Conservation (phyloP, 2,888 invertebrate species). For the Epinotia nisella region DNA sequence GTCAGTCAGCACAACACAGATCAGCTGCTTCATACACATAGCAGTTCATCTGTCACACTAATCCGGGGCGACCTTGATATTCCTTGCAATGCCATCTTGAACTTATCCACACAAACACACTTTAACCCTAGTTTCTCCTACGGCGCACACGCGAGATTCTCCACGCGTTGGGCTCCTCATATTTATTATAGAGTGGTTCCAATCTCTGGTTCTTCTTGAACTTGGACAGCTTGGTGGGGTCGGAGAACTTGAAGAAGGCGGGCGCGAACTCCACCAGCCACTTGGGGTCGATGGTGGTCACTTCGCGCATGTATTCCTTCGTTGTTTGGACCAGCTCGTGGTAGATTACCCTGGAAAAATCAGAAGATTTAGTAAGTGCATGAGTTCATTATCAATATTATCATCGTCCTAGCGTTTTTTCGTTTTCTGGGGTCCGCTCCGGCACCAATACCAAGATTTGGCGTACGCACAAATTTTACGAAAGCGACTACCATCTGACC, state of each 20-base stretch:
- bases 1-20: background rate
- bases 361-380: slow-evolving; percentile 1
- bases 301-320: slow-evolving; percentile 99
- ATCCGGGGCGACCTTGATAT: background rate
- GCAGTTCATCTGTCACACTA: background rate
- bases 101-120: background rate
- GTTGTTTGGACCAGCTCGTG: slow-evolving; percentile 99
- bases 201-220: slow-evolving; percentile 99
- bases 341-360: slow-evolving; percentile 93
- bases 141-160: slow-evolving; percentile 96
- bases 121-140: slow-evolving; percentile 89
- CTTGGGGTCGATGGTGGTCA: slow-evolving; percentile 97
- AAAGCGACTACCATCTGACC: no score
- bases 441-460: no score
- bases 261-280: slow-evolving; percentile 99
- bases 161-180: slow-evolving; percentile 99
- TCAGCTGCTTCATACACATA: background rate
- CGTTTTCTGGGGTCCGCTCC: no score
- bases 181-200: slow-evolving; percentile 99
- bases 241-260: slow-evolving; percentile 99
- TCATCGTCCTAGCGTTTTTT: no score
- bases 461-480: no score
- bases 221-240: slow-evolving; percentile 98
- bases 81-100: background rate
- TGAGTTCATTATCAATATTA: no score